Conservation (phyloP, 2,888 invertebrate species). For the Patella caerulea region DNA sequence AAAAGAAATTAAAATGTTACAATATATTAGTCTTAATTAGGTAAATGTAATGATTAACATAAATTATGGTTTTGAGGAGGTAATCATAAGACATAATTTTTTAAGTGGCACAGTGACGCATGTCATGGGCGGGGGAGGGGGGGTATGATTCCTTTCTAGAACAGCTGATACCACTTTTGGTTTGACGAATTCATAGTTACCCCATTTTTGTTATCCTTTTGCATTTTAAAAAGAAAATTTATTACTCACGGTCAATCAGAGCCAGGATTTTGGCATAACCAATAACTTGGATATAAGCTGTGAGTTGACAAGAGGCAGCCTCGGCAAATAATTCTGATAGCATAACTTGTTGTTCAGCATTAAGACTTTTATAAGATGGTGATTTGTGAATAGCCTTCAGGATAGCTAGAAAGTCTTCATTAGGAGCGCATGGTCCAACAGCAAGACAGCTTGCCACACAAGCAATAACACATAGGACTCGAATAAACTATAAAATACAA, state of each 20-base stretch:
- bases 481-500: not conserved
- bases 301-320: constrained; percentile 23
- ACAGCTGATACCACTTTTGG: too few relatives aligned
- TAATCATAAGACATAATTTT: too few relatives aligned
- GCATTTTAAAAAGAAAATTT: too few relatives aligned
- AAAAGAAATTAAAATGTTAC: not conserved
- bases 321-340: constrained; percentile 19
- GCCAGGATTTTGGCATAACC: constrained; percentile 21
- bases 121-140: too few relatives aligned
- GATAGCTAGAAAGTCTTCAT: constrained; percentile 18
- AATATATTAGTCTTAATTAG: too few relatives aligned
- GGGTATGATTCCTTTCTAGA: too few relatives aligned
- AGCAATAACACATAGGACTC: not conserved
- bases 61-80: too few relatives aligned
- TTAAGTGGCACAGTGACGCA: too few relatives aligned
- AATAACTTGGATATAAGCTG: constrained; percentile 15
- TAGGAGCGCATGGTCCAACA: constrained; percentile 24
- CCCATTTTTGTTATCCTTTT: too few relatives aligned
- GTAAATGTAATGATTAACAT: too few relatives aligned
- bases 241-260: constrained; percentile 21
- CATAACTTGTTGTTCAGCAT: constrained; percentile 17
- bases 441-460: not conserved
- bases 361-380: constrained; percentile 18
- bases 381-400: constrained; percentile 6
- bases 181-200: too few relatives aligned